Evolutionary conservation across 2,113 vertebrate genomes (phyloP), one percentile per base, ranked within the genome.

Genomic region (Carollia perspicillata): DNA sequence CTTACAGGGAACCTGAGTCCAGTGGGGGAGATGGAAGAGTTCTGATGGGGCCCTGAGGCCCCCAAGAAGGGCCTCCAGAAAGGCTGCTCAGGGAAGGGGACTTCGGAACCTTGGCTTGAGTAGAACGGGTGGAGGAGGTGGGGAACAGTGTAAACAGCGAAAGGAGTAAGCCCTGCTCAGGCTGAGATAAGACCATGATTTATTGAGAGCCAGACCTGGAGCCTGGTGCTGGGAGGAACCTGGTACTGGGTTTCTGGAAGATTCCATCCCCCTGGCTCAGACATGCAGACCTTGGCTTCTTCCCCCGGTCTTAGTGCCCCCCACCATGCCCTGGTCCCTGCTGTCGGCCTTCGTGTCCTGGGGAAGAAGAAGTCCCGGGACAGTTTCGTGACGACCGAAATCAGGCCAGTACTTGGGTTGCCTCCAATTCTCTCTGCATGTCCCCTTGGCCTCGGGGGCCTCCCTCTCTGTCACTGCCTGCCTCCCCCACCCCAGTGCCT

Each of bases 401-500:
- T 44, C 35, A 20, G 75, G 55, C 12, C n/a, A 12, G 44, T 40
- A 14, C 30, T 35, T 14, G 26, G 69, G 55, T 35, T 26, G n/a
- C 63, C 37, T 84, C 5, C 2, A 11, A 9, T n/a, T 35, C 83
- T 47, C 35, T 58, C 74, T 66, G 11, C 33, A 0, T 16, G 49
- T 23, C 40, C 30, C 22, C 22, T 28, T 28, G 47, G 66, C 79
- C 66, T 60, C 6, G 35, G 5, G 47, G 30, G 12, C 42, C 58
- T 81, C 58, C 35, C 30, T n/a, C 58, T 35, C 65, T 44, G 5
- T 66, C 2, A 1, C 37, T 35, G 28, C 40, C n/a, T 22, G 37
- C 40, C 23, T 47, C 2, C 49, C 22, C 13, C 2, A 42, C 22
- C 13, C 0, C 13, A 3, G 0, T 6, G 3, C 33, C 28, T 30